These are phyloP conservation scores for Ophion slaviceki DNA, from an alignment of 2,888 invertebrate genomes.

Conservation along the genomic window DNA sequence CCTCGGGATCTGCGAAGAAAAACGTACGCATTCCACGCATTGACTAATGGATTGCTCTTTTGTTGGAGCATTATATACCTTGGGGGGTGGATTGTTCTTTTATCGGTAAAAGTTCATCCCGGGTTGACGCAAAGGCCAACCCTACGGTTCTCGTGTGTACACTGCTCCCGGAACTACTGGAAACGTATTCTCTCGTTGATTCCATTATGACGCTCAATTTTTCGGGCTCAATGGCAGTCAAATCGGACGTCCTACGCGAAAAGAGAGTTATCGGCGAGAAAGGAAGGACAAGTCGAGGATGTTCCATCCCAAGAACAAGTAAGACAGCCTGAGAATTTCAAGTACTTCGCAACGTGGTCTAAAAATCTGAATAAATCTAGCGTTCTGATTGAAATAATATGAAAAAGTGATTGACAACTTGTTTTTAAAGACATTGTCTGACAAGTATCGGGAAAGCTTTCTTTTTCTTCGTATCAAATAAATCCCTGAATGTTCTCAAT, in stretches of 20 bases:
- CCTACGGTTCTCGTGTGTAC: constrained; percentile 75
- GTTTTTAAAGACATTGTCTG: too few species aligned
- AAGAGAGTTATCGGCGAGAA: not conserved
- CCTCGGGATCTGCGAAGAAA: constrained; percentile 68
- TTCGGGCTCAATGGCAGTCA: constrained; percentile 74
- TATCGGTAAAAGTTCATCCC: constrained; percentile 78
- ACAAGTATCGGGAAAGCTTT: too few species aligned
- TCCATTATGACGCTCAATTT: constrained; percentile 87
- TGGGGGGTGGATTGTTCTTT: constrained; percentile 75
- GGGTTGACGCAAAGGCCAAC: constrained; percentile 76
- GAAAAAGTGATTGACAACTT: not conserved
- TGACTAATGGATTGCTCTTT: not conserved
- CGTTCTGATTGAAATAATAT: not conserved
- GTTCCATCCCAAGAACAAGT: not conserved
- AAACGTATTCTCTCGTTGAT: constrained; percentile 87
- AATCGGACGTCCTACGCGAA: constrained; percentile 44
- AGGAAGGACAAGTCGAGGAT: not conserved
- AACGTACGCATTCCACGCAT: not conserved
- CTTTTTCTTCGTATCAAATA: too few species aligned
- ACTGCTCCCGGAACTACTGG: constrained; percentile 80
- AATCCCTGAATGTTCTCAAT: too few species aligned
- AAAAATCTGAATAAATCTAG: not conserved
- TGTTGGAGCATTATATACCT: constrained; percentile 43
- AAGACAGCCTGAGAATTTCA: not conserved
- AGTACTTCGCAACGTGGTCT: not conserved